A percentile compares a stretch with the other conserved stretches of the same genome.
These are phyloP conservation scores for Aporophyla lueneburgensis DNA, from an alignment of 2,888 invertebrate species.

Conservation along the genomic window DNA sequence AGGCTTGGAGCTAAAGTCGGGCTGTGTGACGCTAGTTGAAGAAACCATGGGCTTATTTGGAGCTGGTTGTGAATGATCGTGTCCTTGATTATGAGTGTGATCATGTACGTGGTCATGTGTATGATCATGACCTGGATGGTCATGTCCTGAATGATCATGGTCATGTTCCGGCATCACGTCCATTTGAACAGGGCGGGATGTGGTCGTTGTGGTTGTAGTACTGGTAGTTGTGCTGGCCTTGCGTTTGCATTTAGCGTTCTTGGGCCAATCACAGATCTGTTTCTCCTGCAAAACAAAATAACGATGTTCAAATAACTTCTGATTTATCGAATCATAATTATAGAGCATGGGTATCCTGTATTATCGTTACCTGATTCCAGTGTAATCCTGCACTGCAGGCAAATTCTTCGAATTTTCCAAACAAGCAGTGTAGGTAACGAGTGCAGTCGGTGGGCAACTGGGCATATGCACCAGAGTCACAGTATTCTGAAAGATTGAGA, in stretches of 20 bases:
- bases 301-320: background rate
- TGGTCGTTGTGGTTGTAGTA: constrained; percentile 72
- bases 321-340: background rate
- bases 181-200: constrained; percentile 68
- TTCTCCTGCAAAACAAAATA: constrained; percentile 82
- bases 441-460: constrained; percentile 93
- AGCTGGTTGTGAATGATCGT: constrained; percentile 55
- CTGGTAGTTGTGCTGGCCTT: constrained; percentile 69
- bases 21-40: constrained; percentile 80
- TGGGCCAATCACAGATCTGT: constrained; percentile 94
- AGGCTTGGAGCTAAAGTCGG: constrained; percentile 75
- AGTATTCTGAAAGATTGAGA: constrained; percentile 78
- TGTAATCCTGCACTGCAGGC: constrained; percentile 94
- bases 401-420: constrained; percentile 94
- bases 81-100: constrained; percentile 41
- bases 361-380: constrained; percentile 92
- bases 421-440: constrained; percentile 94
- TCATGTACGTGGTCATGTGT: constrained; percentile 42
- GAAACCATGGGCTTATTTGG: constrained; percentile 71
- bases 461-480: constrained; percentile 92
- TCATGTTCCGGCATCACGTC: constrained; percentile 60
- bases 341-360: background rate
- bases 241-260: constrained; percentile 91
- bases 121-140: constrained; percentile 49
- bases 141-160: constrained; percentile 40